Evolutionary conservation across 2,888 invertebrate genomes (phyloP), one percentile per base, ranked within the genome.

Genomic region (Eueremaeus valkanovi): DNA sequence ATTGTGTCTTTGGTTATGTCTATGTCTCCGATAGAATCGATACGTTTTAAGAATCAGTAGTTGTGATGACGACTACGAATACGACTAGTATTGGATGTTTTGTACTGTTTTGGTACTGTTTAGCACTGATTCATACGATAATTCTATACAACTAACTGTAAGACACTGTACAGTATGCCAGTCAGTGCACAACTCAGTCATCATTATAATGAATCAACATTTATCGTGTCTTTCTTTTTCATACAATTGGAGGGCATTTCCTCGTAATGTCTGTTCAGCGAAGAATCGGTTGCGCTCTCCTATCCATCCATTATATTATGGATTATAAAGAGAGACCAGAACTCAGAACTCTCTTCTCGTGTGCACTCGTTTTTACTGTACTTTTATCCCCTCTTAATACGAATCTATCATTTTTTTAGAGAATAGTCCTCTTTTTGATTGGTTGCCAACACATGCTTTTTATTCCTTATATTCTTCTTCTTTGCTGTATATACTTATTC

Each of bases 211-310:
- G 29, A 27, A 58, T 58, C 8, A 27, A 58, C 58, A 58, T 18
- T 58, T 58, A 58, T 5, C 58, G 58, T 58, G 58, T 58, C 58
- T 58, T 58, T 58, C 58, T 24, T 58, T 51, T 58, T 24, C 27
- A 58, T 58, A 24, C 58, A 58, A 58, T 58, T 58, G 58, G 58
- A 58, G 58, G 58, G 58, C 58, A 58, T 58, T 58, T 58, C 58
- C 27, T 29, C 51, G 51, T 18, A 18, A 51, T 51, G 51, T 51
- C 24, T 24, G 58, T 58, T 58, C 13, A 58, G 27, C 58, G 8
- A 27, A 58, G 58, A 58, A 5, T 58, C 27, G 9, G 29, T 58
- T 58, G 58, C 27, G 21, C 24, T 58, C 5, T 58, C 5, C 58
- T 24, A n/a, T 21, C 58, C 58, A 58, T 58, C 45, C 45, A 45